A percentile compares a stretch with the other conserved stretches of the same genome.
Evolutionary conservation across 2,888 invertebrate species (phyloP).

Genomic region (Gymnosoma rotundatum): DNA sequence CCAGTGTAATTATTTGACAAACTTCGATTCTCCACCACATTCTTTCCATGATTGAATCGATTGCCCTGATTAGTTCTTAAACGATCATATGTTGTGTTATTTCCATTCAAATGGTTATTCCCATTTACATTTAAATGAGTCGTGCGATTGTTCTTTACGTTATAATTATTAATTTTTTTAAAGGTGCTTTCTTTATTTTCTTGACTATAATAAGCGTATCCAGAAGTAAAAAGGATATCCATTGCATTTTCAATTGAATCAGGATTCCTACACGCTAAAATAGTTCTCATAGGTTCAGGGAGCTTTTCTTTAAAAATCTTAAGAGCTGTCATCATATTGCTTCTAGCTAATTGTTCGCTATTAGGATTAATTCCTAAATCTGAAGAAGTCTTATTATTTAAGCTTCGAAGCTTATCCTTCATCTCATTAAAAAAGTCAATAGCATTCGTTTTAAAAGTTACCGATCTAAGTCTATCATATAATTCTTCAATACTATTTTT

Average conservation of each 20-base stretch:
- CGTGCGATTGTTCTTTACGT: no score
- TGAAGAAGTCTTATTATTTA: background rate
- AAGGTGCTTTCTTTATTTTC: no score
- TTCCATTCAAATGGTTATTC: no score
- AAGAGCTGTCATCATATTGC: background rate
- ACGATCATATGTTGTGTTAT: no score
- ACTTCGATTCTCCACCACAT: no score
- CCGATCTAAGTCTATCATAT: background rate
- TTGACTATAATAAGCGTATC: no score
- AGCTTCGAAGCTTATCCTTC: conserved; percentile 1
- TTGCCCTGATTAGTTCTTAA: no score
- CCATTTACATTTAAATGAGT: no score
- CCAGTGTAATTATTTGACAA: no score
- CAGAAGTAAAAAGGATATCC: no score
- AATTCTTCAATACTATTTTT: background rate
- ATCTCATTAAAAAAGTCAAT: background rate
- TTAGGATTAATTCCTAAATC: background rate
- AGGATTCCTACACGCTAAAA: conserved; percentile 5
- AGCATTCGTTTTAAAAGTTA: conserved; percentile 6
- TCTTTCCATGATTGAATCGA: no score
- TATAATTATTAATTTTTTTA: no score
- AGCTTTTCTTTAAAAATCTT: background rate
- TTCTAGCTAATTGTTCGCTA: background rate
- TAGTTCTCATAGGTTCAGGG: background rate
- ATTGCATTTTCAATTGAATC: background rate